Evolutionary conservation across 2,888 invertebrate genomes (phyloP), one percentile per base, ranked within the genome.

Genomic region (Leptarthrus brevirostris): DNA sequence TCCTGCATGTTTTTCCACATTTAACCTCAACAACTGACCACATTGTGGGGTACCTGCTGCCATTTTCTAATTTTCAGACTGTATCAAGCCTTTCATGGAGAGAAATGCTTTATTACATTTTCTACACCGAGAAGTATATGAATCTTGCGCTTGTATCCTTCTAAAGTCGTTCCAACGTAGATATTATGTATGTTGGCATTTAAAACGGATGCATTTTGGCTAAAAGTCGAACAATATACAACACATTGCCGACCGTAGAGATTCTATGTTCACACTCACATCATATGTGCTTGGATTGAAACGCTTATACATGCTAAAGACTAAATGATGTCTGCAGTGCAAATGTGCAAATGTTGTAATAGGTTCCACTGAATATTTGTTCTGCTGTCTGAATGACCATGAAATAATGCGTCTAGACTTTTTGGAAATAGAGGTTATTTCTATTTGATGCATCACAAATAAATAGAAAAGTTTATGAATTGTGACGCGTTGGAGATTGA

Each of bases 331-430:
- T 22, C 53, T 16, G 53, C 53, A 53, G 22, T 22, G 18, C 53
- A 53, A 53, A 53, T 53, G 53, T 53, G 53, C 6, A 53, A 53
- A 53, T 53, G 53, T 53, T 53, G 14, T 53, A 53, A 53, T 53
- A 53, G 53, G 53, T 53, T 18, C 18, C 18, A 53, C 53, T n/a
- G 53, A 20, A 22, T 53, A 22, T 53, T 53, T 53, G 53, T 53
- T 70, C 12, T 52, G 14, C 14, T 49, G 34, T 52, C 24, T 52
- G 49, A 70, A 52, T 70, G 70, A 52, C 52, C 70, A 70, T 49
- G 52, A 70, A 70, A 70, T 70, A 70, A 70, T 70, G 52, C 34
- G 70, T 70, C 70, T 70, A 70, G 70, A 70, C 70, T 52, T 70
- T 52, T 34, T 14, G 26, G 30, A 52, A 40, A 36, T 53, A 47